These are phyloP conservation scores for Cheilosia vulpina DNA, from an alignment of 2,888 invertebrate species.

Conservation along the genomic window DNA sequence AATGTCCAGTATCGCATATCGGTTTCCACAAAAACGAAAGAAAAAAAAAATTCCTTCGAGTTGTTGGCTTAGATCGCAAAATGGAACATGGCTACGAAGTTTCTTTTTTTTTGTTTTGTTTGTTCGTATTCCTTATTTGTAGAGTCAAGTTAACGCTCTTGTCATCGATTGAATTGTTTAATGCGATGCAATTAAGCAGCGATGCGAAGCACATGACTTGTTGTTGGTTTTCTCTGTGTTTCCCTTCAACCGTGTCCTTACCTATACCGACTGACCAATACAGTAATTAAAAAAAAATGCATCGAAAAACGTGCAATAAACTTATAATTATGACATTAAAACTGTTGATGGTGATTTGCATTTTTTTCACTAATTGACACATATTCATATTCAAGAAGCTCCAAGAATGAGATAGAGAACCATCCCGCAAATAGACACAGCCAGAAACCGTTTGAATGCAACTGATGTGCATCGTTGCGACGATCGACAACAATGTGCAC, in stretches of 20 bases:
- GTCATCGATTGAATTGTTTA: conserved; percentile 68
- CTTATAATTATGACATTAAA: conserved; percentile 65
- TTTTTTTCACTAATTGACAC: conserved; percentile 68
- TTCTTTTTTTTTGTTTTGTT: not conserved
- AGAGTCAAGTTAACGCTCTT: conserved; percentile 38
- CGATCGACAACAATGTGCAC: conserved; percentile 55
- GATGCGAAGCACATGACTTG: conserved; percentile 26
- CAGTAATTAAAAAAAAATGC: conserved; percentile 14
- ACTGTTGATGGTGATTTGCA: conserved; percentile 71
- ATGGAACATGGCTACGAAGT: conserved; percentile 56
- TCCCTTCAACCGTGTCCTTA: conserved; percentile 6
- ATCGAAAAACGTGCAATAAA: conserved; percentile 16
- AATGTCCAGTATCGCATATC: conserved; percentile 71
- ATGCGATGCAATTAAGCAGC: conserved; percentile 62
- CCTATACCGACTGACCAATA: conserved; percentile 32
- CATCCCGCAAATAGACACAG: conserved; percentile 26
- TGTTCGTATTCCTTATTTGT: conserved; percentile 29
- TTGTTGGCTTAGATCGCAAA: conserved; percentile 61
- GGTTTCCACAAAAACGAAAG: conserved; percentile 43
- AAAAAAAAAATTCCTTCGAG: conserved; percentile 39
- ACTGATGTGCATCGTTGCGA: conserved; percentile 75
- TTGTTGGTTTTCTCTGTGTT: not conserved
- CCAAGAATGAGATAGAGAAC: conserved; percentile 24
- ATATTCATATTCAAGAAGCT: conserved; percentile 33
- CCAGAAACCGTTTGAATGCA: conserved; percentile 70